Evolutionary conservation across 2,888 invertebrate genomes (phyloP), one percentile per base, ranked within the genome.

Genomic region (Caenorhabditis becei): DNA sequence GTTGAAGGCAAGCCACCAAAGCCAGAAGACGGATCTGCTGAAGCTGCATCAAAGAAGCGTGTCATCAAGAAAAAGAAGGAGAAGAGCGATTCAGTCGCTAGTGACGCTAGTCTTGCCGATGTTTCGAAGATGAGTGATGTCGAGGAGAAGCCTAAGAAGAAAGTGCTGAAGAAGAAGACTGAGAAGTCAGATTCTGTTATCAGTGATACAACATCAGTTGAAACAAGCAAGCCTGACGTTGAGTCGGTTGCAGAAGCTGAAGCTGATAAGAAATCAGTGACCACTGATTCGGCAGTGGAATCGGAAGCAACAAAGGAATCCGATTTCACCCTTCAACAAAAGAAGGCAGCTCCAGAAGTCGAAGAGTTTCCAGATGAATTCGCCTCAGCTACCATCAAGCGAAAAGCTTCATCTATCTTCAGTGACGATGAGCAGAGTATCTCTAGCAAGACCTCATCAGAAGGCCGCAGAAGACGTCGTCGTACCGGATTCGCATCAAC

Each of bases 401-500:
- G 69, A 24, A 61, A 49, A 41, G 41, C 61, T 4, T 69, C 67
- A 0, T 71, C 72, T 4, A 41, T 77, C 14, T 66, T 80, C 71
- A 80, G 75, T 47, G 80, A 81, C 41, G 77, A 81, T 20, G 80
- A 86, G 14, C 67, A 74, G 56, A 74, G 67, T 24, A 66, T 66
- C 18, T 62, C 82, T 8, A 74, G 79, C 49, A 75, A 70, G 26
- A 67, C 78, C 3, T 72, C 77, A 18, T 83, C 74, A 8, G 70
- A 69, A 63, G 80, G 81, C 1, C 84, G 86, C 14, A 82, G 88
- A 24, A 80, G 89, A 59, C 85, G 87, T 65, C 83, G 83, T 23
- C 82, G 85, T n/a, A 87, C 83, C 44, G 90, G 90, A 18, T 90
- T 90, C 61, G 88, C 86, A 1, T 82, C 87, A 7, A 74, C 80